Conservation (phyloP, 2,797 vertebrate genomes). For the Cirrhinus mrigala region DNA sequence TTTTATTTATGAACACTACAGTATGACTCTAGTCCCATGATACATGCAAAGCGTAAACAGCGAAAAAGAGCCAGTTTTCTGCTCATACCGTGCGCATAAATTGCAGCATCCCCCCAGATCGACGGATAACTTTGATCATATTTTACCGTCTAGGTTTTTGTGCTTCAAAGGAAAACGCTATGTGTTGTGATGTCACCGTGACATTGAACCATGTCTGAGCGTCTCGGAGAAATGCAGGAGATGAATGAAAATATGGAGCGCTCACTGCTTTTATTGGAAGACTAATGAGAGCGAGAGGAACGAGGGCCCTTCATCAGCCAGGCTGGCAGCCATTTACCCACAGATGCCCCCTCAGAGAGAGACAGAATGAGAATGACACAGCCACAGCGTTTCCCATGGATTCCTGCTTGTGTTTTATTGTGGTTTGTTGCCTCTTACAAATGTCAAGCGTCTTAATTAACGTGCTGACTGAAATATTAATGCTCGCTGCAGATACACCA, state of each 20-base stretch:
- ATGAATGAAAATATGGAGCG: slow-evolving; percentile 47
- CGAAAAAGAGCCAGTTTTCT: slow-evolving; percentile 20
- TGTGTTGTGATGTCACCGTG: slow-evolving; percentile 18
- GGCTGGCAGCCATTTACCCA: slow-evolving; percentile 57
- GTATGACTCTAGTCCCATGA: slow-evolving; percentile 15
- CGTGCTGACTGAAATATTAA: slow-evolving; percentile 73
- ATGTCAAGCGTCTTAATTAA: slow-evolving; percentile 62
- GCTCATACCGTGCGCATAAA: background rate
- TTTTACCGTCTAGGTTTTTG: slow-evolving; percentile 29
- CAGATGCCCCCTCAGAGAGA: slow-evolving; percentile 54
- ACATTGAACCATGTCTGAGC: slow-evolving; percentile 26
- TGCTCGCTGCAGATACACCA: slow-evolving; percentile 67
- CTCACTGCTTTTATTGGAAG: slow-evolving; percentile 48
- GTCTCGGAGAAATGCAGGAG: background rate
- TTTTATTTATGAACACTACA: slow-evolving; percentile 23
- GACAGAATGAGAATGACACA: slow-evolving; percentile 28
- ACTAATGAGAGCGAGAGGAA: slow-evolving; percentile 48
- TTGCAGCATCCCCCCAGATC: slow-evolving; percentile 25
- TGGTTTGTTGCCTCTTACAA: slow-evolving; percentile 44
- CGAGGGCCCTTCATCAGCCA: slow-evolving; percentile 49
- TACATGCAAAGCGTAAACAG: slow-evolving; percentile 21
- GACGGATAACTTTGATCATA: slow-evolving; percentile 28
- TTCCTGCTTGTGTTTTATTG: slow-evolving; percentile 35
- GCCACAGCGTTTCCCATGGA: background rate
- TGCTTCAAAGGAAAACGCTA: slow-evolving; percentile 20